Base-by-base conservation (phyloP, 2,797 vertebrate species). In the Arrhamphus sclerolepis region DNA sequence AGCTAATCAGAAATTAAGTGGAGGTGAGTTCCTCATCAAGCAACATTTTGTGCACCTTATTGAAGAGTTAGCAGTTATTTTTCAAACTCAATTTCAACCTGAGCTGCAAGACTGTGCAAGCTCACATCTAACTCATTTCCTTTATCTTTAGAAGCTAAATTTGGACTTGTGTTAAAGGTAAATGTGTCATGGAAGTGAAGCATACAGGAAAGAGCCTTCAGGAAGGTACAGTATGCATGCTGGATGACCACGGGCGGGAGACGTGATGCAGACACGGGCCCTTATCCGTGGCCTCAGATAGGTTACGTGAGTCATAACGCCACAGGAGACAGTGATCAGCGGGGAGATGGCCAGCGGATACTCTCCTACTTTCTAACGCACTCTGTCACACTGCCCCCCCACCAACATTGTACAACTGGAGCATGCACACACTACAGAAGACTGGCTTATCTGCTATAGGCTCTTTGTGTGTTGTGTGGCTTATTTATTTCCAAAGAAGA, bases 221-320 rank as follows among this genome's bases (percentile, higher is more conserved):
- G 22, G 17, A 34, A 52, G 62, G 48, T 65, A 44, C 3, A 38
- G 56, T 57, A 0, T 38, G n/a, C 50, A 54, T 46, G 67, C 65
- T 47, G 69, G 61, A 72, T 72, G 75, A 75, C 74, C 65, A 59
- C 50, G 40, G 71, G 57, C 68, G 16, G 19, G 70, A 51, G 68
- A 76, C 51, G 62, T n/a, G 48, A 69, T 56, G 72, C 57, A 48
- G 46, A 81, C 75, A 74, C 65, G 13, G 20, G 54, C 63, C 20
- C 66, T 82, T 66, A 73, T 82, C 82, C 81, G 54, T 67, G 67
- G 54, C 74, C 80, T 88, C 81, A 79, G 62, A 80, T 47, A 70
- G 70, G 46, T 66, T 48, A 31, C 31, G 21, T 83, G 84, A 87
- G 77, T 83, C 81, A 84, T 68, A 63, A 17, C 57, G 38, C 69